Evolutionary conservation across 2,888 invertebrate species (phyloP), one percentile per base, ranked within the genome.

Genomic region (Sclerodermus sp.): DNA sequence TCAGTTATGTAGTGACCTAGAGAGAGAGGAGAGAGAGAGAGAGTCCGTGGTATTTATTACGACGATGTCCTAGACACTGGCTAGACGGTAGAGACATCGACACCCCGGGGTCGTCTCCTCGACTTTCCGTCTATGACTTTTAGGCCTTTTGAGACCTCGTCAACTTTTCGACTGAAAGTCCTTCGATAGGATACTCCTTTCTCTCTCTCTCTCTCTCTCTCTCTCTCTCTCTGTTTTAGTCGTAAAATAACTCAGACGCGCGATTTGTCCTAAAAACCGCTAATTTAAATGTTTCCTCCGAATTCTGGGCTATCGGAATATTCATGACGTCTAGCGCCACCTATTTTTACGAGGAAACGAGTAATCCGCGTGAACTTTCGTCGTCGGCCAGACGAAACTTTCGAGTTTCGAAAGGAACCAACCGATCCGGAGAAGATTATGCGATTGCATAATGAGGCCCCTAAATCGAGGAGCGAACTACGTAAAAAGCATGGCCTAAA

Each of bases 1-100:
- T 71, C 71, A 71, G n/a, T n/a, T n/a, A n/a, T n/a, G n/a, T n/a
- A n/a, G 68, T 71, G 71, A 71, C 71, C 71, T 61, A 71, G 45
- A 63, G 60, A 67, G 62, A 57, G n/a, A n/a, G 53, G 56, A n/a
- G 34, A 8, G 60, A 57, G 64, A 62, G 63, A 57, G 48, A 54
- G 45, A 50, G 68, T n/a, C n/a, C n/a, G n/a, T n/a, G 66, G 63
- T 70, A 69, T 70, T 71, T 69, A 71, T 71, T 67, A 62, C 66
- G n/a, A n/a, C n/a, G n/a, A n/a, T n/a, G 70, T 67, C 66, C 71
- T 73, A 74, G 73, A 74, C 73, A 62, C 55, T 57, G 69, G 58
- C 73, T 71, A 73, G 73, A 73, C 73, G 60, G 58, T 60, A 64
- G 58, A 58, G 65, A 63, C 62, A 58, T 64, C 67, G 60, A 61